These are phyloP conservation scores for Stictocephala bisonia DNA, from an alignment of 2,888 invertebrate genomes.

Conservation along the genomic window DNA sequence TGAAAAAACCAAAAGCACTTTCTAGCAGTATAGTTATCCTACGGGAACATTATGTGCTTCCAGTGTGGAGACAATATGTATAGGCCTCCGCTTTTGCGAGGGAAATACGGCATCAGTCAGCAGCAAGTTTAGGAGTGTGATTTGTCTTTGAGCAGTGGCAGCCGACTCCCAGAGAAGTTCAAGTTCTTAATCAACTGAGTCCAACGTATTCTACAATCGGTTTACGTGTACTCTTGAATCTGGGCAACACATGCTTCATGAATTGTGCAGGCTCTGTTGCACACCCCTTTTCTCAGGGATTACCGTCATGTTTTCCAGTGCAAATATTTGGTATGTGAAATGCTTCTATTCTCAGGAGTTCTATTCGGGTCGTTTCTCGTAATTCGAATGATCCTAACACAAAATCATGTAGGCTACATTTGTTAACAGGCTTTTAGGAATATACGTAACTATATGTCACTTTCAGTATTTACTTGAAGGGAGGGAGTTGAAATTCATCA, in stretches of 20 bases:
- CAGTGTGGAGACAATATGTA: slow-evolving; percentile 89
- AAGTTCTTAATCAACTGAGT: slow-evolving; percentile 79
- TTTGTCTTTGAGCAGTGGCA: slow-evolving; percentile 73
- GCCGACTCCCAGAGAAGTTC: slow-evolving; percentile 80
- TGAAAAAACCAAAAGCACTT: slow-evolving; percentile 82
- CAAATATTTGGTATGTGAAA: slow-evolving; percentile 92
- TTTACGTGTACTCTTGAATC: slow-evolving; percentile 91
- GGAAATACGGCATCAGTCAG: slow-evolving; percentile 30
- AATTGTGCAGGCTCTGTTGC: slow-evolving; percentile 94
- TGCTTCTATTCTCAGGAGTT: slow-evolving; percentile 93
- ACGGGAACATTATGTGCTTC: slow-evolving; percentile 91
- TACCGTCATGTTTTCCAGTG: slow-evolving; percentile 67
- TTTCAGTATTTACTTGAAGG: too few relatives aligned
- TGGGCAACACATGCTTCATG: slow-evolving; percentile 99
- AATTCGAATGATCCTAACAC: too few relatives aligned
- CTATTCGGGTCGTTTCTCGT: too few relatives aligned
- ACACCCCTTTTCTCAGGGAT: slow-evolving; percentile 93
- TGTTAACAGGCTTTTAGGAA: too few relatives aligned
- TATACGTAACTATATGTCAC: too few relatives aligned
- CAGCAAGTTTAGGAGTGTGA: slow-evolving; percentile 36
- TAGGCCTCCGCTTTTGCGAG: slow-evolving; percentile 63
- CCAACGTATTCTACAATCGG: slow-evolving; percentile 85
- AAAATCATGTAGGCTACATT: too few relatives aligned
- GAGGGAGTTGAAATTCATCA: too few relatives aligned
- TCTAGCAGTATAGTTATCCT: slow-evolving; percentile 87